phyloP scores from a whole-genome alignment of 37 sponge, comb jelly and placozoan species.

The Lycopodina hypogea region DNA sequence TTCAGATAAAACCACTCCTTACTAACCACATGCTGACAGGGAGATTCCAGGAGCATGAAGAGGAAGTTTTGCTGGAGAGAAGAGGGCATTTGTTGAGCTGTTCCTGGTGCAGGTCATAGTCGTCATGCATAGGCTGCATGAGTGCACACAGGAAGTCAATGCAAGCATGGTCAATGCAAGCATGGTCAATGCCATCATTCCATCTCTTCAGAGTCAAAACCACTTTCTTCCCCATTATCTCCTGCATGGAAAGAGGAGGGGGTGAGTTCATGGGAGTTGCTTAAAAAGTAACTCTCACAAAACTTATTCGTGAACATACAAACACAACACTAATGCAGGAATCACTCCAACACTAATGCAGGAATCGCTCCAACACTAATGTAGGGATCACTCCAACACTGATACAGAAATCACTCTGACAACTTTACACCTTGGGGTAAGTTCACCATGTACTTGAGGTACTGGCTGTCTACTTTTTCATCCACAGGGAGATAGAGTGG shows the following conservation, averaged over 20 bases:
- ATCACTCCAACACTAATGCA: too few species aligned
- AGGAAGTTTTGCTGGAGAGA: constrained; percentile 89
- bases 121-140: constrained; percentile 99
- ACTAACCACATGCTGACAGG: constrained; percentile 69
- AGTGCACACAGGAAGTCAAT: constrained; percentile 94
- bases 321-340: too few species aligned
- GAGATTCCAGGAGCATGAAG: constrained; percentile 67
- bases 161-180: constrained; percentile 91
- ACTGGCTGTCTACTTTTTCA: constrained; percentile 96
- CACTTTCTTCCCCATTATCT: constrained; percentile 62
- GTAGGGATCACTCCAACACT: too few species aligned
- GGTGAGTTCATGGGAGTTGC: too few species aligned
- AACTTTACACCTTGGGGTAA: constrained; percentile 53
- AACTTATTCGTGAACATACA: too few species aligned
- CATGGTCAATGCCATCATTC: constrained; percentile 87
- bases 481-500: constrained; percentile 84
- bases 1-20: not conserved
- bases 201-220: constrained; percentile 86
- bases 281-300: too few species aligned
- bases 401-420: too few species aligned
- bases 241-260: not conserved
- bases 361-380: too few species aligned
- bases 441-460: constrained; percentile 74
- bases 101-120: constrained; percentile 90
- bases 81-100: constrained; percentile 97